Evolutionary conservation across 2,797 vertebrate genomes (phyloP), one percentile per base, ranked within the genome.

Genomic region (Poliocrania exsul): DNA sequence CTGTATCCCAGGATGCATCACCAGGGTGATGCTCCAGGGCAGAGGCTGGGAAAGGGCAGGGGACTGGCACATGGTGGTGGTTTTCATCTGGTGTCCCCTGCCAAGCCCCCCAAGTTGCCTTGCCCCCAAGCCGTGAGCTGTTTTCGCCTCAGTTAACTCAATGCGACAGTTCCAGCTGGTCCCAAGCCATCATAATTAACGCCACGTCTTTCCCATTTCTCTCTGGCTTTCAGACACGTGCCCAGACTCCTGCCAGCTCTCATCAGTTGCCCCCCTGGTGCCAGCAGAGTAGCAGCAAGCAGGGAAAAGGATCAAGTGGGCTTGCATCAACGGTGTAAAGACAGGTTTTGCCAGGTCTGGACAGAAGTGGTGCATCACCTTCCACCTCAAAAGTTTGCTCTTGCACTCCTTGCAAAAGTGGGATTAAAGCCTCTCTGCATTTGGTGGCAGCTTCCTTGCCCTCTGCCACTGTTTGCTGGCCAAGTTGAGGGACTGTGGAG

Each of bases 101-200:
- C 47, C 6, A 23, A 82, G 37, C 62, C 73, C 57, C 46, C 44
- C 5, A 7, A 60, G 75, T 60, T 1, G 0, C 60, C 73, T 87
- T 4, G 24, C 96, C 92, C 93, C 89, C 65, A 78, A 86, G 93
- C 90, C 13, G 5, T 78, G 89, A 92, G 90, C 94, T 94, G 88
- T 97, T 98, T 97, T 98, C 95, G 97, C 93, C 97, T 91, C 85
- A 73, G 79, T 98, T 97, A 97, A 95, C 88, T 53, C 9, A 33
- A 18, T 7, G 5, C 20, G 58, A 96, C 81, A 82, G 96, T 87
- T 97, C 94, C 96, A 97, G 96, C 97, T 97, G 97, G 87, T 91
- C 79, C 77, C 60, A 51, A 74, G 86, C 91, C 90, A 82, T 73
- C 53, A 2, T 65, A 58, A 95, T 94, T 91, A 93, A 89, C 10